These are phyloP conservation scores for Nemurella pictetii DNA, from an alignment of 2,888 invertebrate species.

Conservation along the genomic window DNA sequence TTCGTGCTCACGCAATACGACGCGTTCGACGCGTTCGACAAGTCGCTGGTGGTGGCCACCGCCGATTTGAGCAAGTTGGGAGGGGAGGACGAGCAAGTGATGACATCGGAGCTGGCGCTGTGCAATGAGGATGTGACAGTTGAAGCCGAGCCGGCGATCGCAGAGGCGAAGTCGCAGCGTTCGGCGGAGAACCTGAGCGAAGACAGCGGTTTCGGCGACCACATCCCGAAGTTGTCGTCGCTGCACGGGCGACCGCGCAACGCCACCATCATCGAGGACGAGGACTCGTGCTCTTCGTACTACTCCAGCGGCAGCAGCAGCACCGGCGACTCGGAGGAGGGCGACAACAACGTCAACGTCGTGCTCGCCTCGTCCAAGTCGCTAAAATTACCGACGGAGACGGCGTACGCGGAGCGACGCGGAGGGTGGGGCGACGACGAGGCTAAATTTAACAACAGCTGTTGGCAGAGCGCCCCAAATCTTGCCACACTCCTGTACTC, in stretches of 20 bases:
- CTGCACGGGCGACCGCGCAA: conserved; percentile 53
- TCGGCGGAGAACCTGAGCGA: conserved; percentile 79
- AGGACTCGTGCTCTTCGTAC: conserved; percentile 41
- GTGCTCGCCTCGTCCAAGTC: conserved; percentile 41
- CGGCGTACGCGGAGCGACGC: conserved; percentile 25
- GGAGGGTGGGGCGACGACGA: conserved; percentile 34
- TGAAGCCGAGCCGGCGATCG: conserved; percentile 39
- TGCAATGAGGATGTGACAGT: conserved; percentile 40
- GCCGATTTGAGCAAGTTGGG: conserved; percentile 30
- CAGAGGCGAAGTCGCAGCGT: conserved; percentile 43
- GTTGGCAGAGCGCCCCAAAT: conserved; percentile 50
- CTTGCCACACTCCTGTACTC: conserved; percentile 39
- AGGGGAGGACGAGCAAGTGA: conserved; percentile 47
- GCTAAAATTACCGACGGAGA: conserved; percentile 35
- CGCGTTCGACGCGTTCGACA: conserved; percentile 15
- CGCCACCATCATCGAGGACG: conserved; percentile 40
- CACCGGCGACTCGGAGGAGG: conserved; percentile 41
- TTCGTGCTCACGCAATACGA: conserved; percentile 29
- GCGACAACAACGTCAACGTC: conserved; percentile 44
- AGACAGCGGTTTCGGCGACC: conserved; percentile 76
- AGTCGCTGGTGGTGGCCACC: conserved; percentile 30
- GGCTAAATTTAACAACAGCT: conserved; percentile 47
- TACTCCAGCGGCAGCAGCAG: conserved; percentile 38
- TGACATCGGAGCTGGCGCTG: conserved; percentile 45
- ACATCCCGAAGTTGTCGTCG: conserved; percentile 47